Evolutionary conservation across 2,888 invertebrate species (phyloP).

Genomic region (Idaea dimidiata): DNA sequence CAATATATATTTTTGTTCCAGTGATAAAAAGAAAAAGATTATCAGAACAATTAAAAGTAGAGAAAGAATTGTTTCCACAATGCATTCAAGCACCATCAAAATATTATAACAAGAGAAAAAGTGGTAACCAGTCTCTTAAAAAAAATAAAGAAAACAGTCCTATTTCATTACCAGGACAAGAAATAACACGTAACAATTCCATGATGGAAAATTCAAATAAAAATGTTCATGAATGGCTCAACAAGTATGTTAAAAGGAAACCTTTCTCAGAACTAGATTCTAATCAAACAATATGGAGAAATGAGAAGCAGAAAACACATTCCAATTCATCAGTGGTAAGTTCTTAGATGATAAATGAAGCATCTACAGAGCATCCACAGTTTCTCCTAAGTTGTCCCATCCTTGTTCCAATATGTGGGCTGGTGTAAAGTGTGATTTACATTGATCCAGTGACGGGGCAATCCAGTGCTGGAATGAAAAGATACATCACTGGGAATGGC

Average conservation of each 20-base stretch:
- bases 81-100: constrained; percentile 67
- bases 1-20: constrained; percentile 37
- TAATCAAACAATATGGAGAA: constrained; percentile 31
- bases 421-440: too few relatives aligned
- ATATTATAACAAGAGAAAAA: constrained; percentile 66
- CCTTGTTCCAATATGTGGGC: too few relatives aligned
- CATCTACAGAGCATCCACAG: too few relatives aligned
- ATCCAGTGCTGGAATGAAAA: too few relatives aligned
- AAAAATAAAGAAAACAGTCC: constrained; percentile 48
- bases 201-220: constrained; percentile 54
- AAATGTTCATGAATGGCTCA: constrained; percentile 63
- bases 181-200: constrained; percentile 26
- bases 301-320: constrained; percentile 9
- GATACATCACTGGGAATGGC: too few relatives aligned
- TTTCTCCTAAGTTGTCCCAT: too few relatives aligned
- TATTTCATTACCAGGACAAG: constrained; percentile 51
- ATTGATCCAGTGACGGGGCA: too few relatives aligned
- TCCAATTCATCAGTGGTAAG: background rate
- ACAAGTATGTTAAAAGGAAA: constrained; percentile 48
- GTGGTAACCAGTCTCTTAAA: constrained; percentile 27
- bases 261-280: constrained; percentile 61
- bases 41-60: constrained; percentile 59
- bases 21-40: constrained; percentile 52
- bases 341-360: background rate
- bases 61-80: constrained; percentile 67